Evolutionary conservation across 2,888 invertebrate genomes (phyloP).

Genomic region (Cistogaster globosa): DNA sequence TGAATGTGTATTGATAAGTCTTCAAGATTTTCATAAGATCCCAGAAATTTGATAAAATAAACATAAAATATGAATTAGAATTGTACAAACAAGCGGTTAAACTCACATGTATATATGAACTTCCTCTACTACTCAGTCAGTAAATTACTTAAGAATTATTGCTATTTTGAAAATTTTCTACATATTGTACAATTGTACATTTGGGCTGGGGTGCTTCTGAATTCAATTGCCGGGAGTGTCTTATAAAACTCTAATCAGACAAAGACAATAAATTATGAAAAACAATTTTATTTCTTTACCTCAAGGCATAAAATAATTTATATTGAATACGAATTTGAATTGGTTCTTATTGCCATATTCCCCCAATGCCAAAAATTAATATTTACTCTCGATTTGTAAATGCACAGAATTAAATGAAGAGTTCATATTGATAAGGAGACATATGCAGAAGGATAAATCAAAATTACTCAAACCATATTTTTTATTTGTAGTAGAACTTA

Average conservation of each 20-base stretch:
- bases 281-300: constrained; percentile 52
- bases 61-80: constrained; percentile 60
- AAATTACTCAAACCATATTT: too few species aligned
- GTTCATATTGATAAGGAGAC: constrained; percentile 13
- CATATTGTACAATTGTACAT: constrained; percentile 10
- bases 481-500: not conserved
- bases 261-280: constrained; percentile 64
- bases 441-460: not conserved
- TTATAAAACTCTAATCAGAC: constrained; percentile 50
- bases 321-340: constrained; percentile 12
- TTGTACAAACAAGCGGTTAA: too few species aligned
- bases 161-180: constrained; percentile 30
- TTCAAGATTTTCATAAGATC: constrained; percentile 10
- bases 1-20: not conserved
- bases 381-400: not conserved
- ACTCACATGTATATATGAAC: not conserved
- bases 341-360: constrained; percentile 23
- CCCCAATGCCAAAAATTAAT: constrained; percentile 9
- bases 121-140: not conserved
- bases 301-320: constrained; percentile 52
- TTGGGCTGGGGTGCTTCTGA: constrained; percentile 5
- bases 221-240: constrained; percentile 30
- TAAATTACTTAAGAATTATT: constrained; percentile 51
- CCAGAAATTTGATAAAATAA: constrained; percentile 56
- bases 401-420: constrained; percentile 6